Conservation (phyloP, 53 echinoderm and acorn worm species). For the Luidia sarsii region DNA sequence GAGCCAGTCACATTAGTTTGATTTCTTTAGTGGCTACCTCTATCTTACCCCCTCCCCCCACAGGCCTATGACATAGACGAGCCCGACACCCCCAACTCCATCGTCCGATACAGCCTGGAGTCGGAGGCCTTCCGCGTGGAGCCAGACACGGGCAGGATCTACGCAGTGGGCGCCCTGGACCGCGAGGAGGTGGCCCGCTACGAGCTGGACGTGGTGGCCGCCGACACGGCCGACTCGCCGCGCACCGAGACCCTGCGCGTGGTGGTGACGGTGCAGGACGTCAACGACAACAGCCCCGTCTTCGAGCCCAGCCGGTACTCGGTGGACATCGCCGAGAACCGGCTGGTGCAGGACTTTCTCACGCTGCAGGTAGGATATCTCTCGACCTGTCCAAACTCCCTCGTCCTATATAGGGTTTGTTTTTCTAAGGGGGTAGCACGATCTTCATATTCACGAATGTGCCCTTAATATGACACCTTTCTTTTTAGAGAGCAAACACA, state of each 20-base stretch:
- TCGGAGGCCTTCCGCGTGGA: constrained; percentile 68
- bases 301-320: constrained; percentile 57
- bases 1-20: no score
- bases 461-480: no score
- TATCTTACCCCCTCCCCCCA: no score
- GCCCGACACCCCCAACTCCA: constrained; percentile 50
- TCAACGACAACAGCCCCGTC: constrained; percentile 74
- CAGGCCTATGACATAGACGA: constrained; percentile 77
- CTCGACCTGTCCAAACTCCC: no score
- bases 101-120: constrained; percentile 54
- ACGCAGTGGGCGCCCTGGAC: constrained; percentile 63
- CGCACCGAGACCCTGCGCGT: constrained; percentile 50
- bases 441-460: no score
- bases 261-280: constrained; percentile 64
- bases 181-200: constrained; percentile 60
- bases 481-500: no score
- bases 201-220: constrained; percentile 52
- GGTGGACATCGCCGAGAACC: constrained; percentile 51
- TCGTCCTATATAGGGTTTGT: no score
- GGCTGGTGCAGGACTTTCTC: constrained; percentile 26
- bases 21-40: not conserved
- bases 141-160: constrained; percentile 57
- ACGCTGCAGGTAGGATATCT: constrained; percentile 62
- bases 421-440: no score
- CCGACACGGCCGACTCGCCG: constrained; percentile 52